Conservation (phyloP, 2,888 invertebrate species). For the Philonicus albiceps region DNA sequence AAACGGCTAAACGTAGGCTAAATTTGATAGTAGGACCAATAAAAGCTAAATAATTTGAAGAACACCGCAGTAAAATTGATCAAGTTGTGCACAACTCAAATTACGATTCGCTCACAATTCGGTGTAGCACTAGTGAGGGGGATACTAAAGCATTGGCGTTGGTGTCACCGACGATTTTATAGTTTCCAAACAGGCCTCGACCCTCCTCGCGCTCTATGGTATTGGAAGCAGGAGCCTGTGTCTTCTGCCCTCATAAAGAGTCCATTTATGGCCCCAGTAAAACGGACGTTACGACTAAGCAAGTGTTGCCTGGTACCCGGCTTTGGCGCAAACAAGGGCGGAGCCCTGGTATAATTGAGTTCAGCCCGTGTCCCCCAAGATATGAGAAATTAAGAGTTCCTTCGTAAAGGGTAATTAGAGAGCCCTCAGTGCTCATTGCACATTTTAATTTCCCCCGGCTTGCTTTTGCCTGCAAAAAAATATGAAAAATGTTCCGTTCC, state of each 20-base stretch:
- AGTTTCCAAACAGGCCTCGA: neutral
- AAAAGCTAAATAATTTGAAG: neutral
- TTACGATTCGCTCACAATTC: neutral
- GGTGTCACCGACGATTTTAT: neutral
- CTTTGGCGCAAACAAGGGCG: neutral
- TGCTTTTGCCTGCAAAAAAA: neutral
- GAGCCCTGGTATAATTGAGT: neutral
- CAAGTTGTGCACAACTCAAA: neutral
- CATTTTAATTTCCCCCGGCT: neutral
- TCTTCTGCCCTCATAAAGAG: neutral
- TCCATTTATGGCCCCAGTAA: neutral
- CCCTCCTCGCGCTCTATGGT: neutral
- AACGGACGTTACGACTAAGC: neutral
- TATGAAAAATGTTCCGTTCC: neutral
- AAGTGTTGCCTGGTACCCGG: neutral
- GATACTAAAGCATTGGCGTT: neutral
- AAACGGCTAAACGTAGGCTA: no score
- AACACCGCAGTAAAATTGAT: neutral
- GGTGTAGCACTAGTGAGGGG: neutral
- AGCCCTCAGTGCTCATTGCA: neutral
- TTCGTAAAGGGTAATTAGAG: neutral
- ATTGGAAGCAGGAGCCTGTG: neutral
- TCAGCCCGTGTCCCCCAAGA: neutral
- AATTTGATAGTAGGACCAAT: no score
- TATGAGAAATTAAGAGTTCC: neutral